These are phyloP conservation scores for Oxyteleia sp. DNA, from an alignment of 2,888 invertebrate genomes.

Conservation along the genomic window DNA sequence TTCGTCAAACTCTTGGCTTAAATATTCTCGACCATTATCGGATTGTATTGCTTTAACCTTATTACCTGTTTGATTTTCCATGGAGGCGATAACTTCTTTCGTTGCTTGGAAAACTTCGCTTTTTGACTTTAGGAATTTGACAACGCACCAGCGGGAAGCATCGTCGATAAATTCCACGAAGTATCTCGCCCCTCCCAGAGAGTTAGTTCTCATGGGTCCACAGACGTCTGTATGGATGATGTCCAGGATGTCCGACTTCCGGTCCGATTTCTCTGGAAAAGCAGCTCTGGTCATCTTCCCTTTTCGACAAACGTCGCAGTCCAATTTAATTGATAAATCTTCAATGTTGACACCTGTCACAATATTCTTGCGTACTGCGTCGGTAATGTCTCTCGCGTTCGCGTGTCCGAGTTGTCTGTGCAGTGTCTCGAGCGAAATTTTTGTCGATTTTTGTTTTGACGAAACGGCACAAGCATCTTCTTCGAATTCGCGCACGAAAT, in stretches of 20 bases:
- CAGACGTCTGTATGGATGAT: slow-evolving; percentile 39
- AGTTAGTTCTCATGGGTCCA: slow-evolving; percentile 8
- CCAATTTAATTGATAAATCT: background rate
- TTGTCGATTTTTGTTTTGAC: background rate
- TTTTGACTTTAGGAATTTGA: slow-evolving; percentile 18
- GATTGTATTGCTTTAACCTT: slow-evolving; percentile 20
- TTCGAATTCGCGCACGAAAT: slow-evolving; percentile 15
- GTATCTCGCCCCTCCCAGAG: slow-evolving; percentile 22
- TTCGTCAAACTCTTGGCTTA: slow-evolving; percentile 4
- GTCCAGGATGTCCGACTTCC: slow-evolving; percentile 21
- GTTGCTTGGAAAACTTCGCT: slow-evolving; percentile 22
- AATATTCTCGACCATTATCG: slow-evolving; percentile 19
- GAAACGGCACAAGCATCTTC: background rate
- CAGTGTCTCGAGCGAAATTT: slow-evolving; percentile 17
- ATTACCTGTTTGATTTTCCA: slow-evolving; percentile 11
- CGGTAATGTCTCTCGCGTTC: slow-evolving; percentile 15
- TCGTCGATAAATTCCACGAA: slow-evolving; percentile 26
- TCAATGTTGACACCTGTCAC: slow-evolving; percentile 13
- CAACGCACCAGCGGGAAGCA: slow-evolving; percentile 14
- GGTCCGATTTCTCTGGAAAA: slow-evolving; percentile 20
- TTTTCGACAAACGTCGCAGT: background rate
- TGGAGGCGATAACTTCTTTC: background rate
- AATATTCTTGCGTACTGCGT: slow-evolving; percentile 12
- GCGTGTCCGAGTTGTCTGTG: slow-evolving; percentile 21
- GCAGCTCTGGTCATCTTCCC: slow-evolving; percentile 21